Percentiles rank a stretch among this genome's conserved stretches.
Evolutionary conservation across 2,113 vertebrate species (phyloP).

Genomic region (Serilophus lunatus): DNA sequence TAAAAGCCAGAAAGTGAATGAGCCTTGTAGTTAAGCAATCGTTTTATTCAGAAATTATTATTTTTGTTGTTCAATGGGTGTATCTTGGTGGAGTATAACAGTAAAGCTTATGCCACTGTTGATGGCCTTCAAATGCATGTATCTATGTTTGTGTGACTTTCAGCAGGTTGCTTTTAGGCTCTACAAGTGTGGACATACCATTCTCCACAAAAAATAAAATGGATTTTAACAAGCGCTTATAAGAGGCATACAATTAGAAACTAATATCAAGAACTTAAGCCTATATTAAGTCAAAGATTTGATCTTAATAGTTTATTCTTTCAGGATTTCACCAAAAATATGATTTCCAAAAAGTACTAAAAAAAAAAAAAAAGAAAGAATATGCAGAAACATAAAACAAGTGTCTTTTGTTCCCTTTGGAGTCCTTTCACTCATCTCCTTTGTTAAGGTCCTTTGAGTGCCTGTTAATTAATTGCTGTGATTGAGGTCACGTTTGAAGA

Average conservation of each 20-base stretch:
- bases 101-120: not conserved
- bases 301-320: not conserved
- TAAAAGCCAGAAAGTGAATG: not conserved
- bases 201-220: not conserved
- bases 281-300: not conserved
- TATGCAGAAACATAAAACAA: not conserved
- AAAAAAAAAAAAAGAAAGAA: not conserved
- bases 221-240: not conserved
- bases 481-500: constrained; percentile 63
- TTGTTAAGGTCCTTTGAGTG: constrained; percentile 25
- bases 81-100: not conserved
- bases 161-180: not conserved
- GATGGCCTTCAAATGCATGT: not conserved
- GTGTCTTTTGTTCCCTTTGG: not conserved
- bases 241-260: not conserved
- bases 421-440: constrained; percentile 5
- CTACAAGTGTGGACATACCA: not conserved
- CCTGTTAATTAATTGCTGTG: constrained; percentile 64
- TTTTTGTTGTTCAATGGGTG: not conserved
- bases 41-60: not conserved
- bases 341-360: not conserved
- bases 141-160: not conserved
- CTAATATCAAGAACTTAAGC: not conserved
- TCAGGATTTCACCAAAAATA: not conserved
- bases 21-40: not conserved